These are phyloP conservation scores for Onychorhynchus coronatus DNA, from an alignment of 2,113 vertebrate species.

Conservation along the genomic window DNA sequence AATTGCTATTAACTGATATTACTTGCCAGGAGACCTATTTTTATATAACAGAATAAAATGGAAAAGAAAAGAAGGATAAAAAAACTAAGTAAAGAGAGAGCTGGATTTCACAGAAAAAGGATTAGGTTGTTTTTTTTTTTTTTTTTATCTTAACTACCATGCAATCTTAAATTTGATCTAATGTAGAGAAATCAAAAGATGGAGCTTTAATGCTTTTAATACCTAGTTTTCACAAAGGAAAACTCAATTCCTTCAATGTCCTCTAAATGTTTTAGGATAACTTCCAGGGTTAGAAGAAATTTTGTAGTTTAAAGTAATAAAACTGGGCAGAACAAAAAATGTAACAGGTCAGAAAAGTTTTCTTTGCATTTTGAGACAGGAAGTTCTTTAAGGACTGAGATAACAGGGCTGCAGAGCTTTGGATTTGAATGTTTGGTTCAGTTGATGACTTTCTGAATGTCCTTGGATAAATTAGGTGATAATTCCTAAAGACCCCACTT, in stretches of 20 bases:
- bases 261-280: background rate
- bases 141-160: background rate
- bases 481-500: background rate
- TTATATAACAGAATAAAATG: background rate
- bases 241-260: background rate
- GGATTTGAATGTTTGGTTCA: background rate
- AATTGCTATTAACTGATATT: background rate
- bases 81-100: background rate
- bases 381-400: background rate
- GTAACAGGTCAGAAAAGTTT: background rate
- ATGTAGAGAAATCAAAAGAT: background rate
- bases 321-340: background rate
- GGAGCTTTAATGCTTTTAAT: background rate
- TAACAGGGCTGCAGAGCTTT: background rate
- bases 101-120: background rate
- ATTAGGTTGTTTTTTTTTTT: no score
- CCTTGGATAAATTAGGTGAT: background rate
- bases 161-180: background rate
- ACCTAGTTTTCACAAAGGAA: background rate
- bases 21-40: background rate
- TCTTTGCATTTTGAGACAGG: background rate
- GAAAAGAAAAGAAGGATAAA: background rate
- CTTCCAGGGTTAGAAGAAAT: background rate
- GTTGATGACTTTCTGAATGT: background rate
- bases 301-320: background rate